Evolutionary conservation across 2,797 vertebrate genomes (phyloP), one percentile per base, ranked within the genome.

Genomic region (Otolemur crassicaudatus): DNA sequence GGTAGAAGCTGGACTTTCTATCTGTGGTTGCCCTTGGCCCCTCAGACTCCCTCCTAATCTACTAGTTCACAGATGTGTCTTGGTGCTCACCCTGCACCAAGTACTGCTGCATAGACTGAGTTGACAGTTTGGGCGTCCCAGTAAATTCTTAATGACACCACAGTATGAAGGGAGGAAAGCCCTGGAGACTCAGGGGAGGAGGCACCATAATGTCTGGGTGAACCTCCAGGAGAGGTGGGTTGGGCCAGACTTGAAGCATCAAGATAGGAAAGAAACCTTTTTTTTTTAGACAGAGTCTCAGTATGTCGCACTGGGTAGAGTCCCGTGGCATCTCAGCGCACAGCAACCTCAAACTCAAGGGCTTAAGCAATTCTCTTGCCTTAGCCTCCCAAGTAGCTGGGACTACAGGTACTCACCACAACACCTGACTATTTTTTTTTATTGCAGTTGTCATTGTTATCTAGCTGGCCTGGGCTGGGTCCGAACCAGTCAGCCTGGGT

Each of bases 51-150:
- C 22, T 58, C 19, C 46, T 23, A n/a, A 34, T 40, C 27, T 46
- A 25, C 34, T 40, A 19, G 67, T 11, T 46, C 63, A 69, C 77
- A 16, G 1, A 29, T 63, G 72, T 40, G 56, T 49, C 31, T 1
- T 34, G 46, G 67, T 14, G 27, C 27, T 65, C 34, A 56, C 19
- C 65, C 34, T 8, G 9, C 27, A n/a, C 27, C 2, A 19, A 25
- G 29, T 72, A 75, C 67, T 49, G 34, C 56, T 58, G 56, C 29
- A 22, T 7, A 22, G 46, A 73, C 19, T 9, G 0, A n/a, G 4
- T 4, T 46, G 53, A 56, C 11, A 13, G 56, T 20, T 1, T 0
- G 2, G n/a, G 1, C 25, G 9, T 14, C 72, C 22, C 58, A 16
- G 4, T 49, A 20, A 34, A 16, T 58, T 27, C 70, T 76, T 49